phyloP scores from a whole-genome alignment of 2,113 vertebrate species.

The Machaerirhynchus nigripectus region DNA sequence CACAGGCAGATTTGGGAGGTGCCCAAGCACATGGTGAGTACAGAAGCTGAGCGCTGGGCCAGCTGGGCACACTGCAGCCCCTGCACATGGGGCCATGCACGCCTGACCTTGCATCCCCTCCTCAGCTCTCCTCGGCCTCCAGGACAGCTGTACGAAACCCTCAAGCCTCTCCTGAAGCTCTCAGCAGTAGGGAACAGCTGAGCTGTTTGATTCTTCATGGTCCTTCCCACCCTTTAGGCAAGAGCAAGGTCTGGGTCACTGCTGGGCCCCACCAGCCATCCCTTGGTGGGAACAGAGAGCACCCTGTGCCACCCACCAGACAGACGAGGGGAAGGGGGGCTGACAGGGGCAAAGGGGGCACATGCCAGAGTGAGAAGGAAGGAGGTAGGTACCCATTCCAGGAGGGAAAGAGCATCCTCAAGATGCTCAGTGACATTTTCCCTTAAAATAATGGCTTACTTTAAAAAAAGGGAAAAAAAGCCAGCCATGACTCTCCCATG shows the following conservation, averaged over 20 bases:
- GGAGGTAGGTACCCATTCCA: neutral
- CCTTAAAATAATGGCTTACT: neutral
- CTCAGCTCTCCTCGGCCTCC: neutral
- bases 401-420: neutral
- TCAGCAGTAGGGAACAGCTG: neutral
- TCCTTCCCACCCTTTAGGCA: neutral
- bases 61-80: neutral
- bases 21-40: neutral
- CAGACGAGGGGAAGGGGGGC: neutral
- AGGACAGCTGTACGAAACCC: neutral
- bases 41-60: neutral
- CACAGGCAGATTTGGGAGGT: neutral
- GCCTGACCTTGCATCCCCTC: neutral
- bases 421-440: neutral
- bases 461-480: neutral
- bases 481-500: neutral
- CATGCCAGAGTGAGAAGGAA: neutral
- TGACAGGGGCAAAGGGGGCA: neutral
- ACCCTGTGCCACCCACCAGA: neutral
- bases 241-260: neutral
- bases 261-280: neutral
- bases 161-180: neutral
- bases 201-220: neutral
- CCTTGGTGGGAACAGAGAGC: neutral
- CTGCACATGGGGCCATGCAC: fast-evolving